Evolutionary conservation across 2,113 vertebrate genomes (phyloP).

Genomic region (Sceloporus undulatus): DNA sequence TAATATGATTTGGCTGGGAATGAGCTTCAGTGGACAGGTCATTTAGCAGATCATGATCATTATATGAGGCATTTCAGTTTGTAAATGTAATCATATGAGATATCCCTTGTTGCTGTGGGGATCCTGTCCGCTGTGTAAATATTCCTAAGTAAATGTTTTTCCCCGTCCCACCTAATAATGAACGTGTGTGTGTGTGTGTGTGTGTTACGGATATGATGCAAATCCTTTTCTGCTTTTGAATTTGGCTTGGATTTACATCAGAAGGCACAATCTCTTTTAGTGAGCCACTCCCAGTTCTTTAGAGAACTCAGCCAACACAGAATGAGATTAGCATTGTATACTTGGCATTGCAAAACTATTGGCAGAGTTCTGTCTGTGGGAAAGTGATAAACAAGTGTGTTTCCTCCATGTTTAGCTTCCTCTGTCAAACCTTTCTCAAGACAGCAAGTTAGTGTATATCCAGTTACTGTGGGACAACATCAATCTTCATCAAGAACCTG

Average conservation of each 20-base stretch:
- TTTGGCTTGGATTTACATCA: background rate
- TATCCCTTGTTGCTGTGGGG: background rate
- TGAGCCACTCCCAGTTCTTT: background rate
- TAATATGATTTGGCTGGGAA: background rate
- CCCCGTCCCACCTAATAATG: background rate
- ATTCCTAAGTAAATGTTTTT: background rate
- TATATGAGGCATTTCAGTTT: background rate
- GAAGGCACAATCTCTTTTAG: background rate
- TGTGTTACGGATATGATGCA: background rate
- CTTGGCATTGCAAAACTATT: background rate
- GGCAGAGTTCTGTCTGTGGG: background rate
- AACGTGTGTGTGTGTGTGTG: background rate
- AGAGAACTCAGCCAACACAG: background rate
- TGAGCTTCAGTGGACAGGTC: background rate
- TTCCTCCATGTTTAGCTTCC: slow-evolving; percentile 83
- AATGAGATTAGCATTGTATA: background rate
- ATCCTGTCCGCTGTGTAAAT: background rate
- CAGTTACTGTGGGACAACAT: slow-evolving; percentile 98
- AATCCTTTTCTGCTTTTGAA: background rate
- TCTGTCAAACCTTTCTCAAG: slow-evolving; percentile 89
- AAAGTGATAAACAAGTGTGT: background rate
- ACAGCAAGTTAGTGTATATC: slow-evolving; percentile 94
- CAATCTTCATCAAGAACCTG: slow-evolving; percentile 92
- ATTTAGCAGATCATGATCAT: background rate
- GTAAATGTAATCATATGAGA: background rate